Conservation (phyloP, 2,888 invertebrate species). For the Trissoscelio sp. region DNA sequence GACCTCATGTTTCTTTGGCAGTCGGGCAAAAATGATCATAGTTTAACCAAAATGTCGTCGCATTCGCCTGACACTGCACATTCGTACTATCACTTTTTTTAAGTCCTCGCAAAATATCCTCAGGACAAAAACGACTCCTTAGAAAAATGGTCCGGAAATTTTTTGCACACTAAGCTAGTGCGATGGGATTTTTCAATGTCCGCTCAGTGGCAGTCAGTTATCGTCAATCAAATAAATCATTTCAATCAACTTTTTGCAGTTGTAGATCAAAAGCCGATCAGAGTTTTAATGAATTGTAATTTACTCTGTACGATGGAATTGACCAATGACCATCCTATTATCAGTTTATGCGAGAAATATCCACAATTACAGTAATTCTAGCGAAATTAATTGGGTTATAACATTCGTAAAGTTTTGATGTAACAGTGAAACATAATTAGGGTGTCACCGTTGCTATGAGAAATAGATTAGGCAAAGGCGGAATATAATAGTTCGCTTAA, state of each 20-base stretch:
- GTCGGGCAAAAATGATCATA: slow-evolving; percentile 31
- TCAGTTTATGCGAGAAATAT: slow-evolving; percentile 28
- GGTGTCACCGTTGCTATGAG: slow-evolving; percentile 44
- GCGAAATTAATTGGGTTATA: slow-evolving; percentile 52
- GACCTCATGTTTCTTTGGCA: slow-evolving; percentile 33
- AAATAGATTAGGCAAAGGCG: slow-evolving; percentile 43
- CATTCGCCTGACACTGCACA: slow-evolving; percentile 21
- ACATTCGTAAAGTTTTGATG: slow-evolving; percentile 56
- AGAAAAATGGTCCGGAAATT: not conserved
- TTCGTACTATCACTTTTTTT: slow-evolving; percentile 7
- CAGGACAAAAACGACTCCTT: not conserved
- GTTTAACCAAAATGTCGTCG: slow-evolving; percentile 17
- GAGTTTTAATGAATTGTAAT: slow-evolving; percentile 15
- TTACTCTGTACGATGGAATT: slow-evolving; percentile 11
- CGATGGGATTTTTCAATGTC: slow-evolving; percentile 11
- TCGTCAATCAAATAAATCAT: slow-evolving; percentile 1
- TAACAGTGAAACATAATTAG: slow-evolving; percentile 56
- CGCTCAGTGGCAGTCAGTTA: not conserved
- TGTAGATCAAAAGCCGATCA: not conserved
- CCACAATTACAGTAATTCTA: slow-evolving; percentile 36
- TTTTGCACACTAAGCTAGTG: not conserved
- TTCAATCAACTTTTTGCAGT: not conserved
- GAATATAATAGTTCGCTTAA: slow-evolving; percentile 46
- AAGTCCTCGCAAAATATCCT: not conserved
- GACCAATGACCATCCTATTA: slow-evolving; percentile 29